Conservation (phyloP, 2,113 vertebrate species). For the Synodontis membranacea region DNA sequence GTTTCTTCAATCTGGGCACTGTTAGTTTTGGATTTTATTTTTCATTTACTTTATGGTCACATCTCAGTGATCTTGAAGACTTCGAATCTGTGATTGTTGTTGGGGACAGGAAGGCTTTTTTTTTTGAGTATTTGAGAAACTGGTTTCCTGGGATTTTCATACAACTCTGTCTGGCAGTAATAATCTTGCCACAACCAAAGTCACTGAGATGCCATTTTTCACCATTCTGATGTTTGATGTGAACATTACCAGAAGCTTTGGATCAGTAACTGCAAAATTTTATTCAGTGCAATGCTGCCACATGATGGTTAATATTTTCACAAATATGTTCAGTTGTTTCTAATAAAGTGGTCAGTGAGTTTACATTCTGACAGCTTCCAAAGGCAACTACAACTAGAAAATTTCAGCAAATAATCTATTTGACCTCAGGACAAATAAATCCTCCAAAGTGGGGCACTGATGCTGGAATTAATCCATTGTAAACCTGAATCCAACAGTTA, state of each 20-base stretch:
- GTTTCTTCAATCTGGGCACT: not conserved
- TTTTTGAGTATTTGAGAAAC: not conserved
- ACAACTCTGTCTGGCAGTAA: not conserved
- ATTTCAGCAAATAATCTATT: constrained; percentile 66
- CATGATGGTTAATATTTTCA: not conserved
- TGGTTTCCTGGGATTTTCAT: not conserved
- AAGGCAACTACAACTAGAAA: constrained; percentile 67
- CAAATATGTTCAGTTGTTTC: not conserved
- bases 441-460: constrained; percentile 40
- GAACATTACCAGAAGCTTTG: not conserved
- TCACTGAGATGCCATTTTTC: not conserved
- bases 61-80: not conserved
- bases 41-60: not conserved
- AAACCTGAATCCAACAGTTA: constrained; percentile 2
- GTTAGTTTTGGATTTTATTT: not conserved
- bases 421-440: constrained; percentile 63
- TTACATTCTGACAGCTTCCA: constrained; percentile 49
- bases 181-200: not conserved
- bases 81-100: not conserved
- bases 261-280: not conserved
- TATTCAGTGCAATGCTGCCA: not conserved
- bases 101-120: not conserved
- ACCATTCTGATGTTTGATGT: not conserved
- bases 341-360: not conserved
- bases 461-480: not conserved